Percentiles rank a stretch among this genome's conserved stretches.
Conservation (phyloP, 2,797 vertebrate genomes). For the Enteromius trimaculatus region DNA sequence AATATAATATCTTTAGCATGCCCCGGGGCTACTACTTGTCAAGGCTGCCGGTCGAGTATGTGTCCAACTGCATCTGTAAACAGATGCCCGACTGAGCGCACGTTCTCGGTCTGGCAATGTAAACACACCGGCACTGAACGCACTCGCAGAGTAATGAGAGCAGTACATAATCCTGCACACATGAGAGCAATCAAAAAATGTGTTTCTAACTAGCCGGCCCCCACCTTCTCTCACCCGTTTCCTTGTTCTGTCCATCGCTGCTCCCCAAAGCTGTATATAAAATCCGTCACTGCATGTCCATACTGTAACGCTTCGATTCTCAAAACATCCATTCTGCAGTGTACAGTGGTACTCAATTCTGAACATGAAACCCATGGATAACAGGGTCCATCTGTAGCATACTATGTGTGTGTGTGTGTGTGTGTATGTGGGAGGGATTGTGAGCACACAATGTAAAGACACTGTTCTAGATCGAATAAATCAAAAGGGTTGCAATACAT, state of each 20-base stretch:
- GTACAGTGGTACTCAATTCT: slow-evolving; percentile 65
- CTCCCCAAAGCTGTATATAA: slow-evolving; percentile 63
- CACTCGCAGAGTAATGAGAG: slow-evolving; percentile 39
- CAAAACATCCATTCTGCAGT: slow-evolving; percentile 59
- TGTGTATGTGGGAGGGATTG: slow-evolving; percentile 32
- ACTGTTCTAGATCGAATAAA: slow-evolving; percentile 25
- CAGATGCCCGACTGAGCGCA: slow-evolving; percentile 47
- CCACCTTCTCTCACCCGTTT: slow-evolving; percentile 36
- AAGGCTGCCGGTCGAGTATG: slow-evolving; percentile 65
- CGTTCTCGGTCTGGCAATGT: slow-evolving; percentile 34
- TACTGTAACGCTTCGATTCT: slow-evolving; percentile 69
- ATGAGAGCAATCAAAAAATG: slow-evolving; percentile 69
- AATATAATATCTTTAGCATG: slow-evolving; percentile 77
- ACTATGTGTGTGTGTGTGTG: slow-evolving; percentile 22
- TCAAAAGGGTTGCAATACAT: slow-evolving; percentile 18
- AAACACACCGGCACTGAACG: slow-evolving; percentile 32
- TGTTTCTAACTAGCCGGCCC: slow-evolving; percentile 60
- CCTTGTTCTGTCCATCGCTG: slow-evolving; percentile 60
- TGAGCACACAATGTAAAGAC: slow-evolving; percentile 23
- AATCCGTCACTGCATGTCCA: slow-evolving; percentile 62
- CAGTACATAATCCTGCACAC: slow-evolving; percentile 69
- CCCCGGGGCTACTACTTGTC: slow-evolving; percentile 60
- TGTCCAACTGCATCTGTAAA: slow-evolving; percentile 58
- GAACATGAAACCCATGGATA: slow-evolving; percentile 68
- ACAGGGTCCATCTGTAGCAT: slow-evolving; percentile 65